Evolutionary conservation across 2,888 invertebrate species (phyloP).

Genomic region (Synergus umbraculus): DNA sequence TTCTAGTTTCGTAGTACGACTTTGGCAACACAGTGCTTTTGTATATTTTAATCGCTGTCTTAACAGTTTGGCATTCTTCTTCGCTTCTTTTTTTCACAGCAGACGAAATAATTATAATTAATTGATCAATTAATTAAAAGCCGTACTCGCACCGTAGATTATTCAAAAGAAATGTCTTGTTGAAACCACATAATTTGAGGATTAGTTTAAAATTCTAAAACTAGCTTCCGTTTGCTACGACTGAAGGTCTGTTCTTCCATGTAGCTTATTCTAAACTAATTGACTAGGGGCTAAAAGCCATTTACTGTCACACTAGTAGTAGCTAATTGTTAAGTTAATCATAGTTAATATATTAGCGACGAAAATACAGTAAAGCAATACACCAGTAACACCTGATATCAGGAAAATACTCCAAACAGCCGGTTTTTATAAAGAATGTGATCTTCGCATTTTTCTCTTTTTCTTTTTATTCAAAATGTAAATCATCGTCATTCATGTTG

Average conservation of each 20-base stretch:
- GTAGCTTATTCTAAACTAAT: constrained; percentile 71
- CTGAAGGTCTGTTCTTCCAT: constrained; percentile 74
- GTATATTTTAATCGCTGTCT: neutral
- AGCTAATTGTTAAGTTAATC: constrained; percentile 49
- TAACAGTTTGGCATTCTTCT: constrained; percentile 32
- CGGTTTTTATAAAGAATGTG: constrained; percentile 45
- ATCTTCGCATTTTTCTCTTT: neutral
- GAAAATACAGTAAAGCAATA: constrained; percentile 56
- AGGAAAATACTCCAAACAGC: constrained; percentile 71
- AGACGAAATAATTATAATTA: neutral
- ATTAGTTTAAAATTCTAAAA: constrained; percentile 38
- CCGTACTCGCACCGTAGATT: constrained; percentile 18
- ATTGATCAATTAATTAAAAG: constrained; percentile 14
- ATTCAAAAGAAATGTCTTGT: constrained; percentile 3
- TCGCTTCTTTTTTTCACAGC: constrained; percentile 18
- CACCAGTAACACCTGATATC: constrained; percentile 73
- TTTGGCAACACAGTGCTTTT: constrained; percentile 15
- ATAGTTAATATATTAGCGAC: constrained; percentile 47
- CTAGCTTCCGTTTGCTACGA: constrained; percentile 70
- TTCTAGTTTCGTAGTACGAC: constrained; percentile 37
- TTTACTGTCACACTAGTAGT: constrained; percentile 38
- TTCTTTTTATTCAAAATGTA: neutral
- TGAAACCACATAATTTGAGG: constrained; percentile 26
- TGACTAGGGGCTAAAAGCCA: constrained; percentile 56
- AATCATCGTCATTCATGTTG: neutral